Conservation (phyloP, 2,888 invertebrate species). For the Pterostichus madidus region DNA sequence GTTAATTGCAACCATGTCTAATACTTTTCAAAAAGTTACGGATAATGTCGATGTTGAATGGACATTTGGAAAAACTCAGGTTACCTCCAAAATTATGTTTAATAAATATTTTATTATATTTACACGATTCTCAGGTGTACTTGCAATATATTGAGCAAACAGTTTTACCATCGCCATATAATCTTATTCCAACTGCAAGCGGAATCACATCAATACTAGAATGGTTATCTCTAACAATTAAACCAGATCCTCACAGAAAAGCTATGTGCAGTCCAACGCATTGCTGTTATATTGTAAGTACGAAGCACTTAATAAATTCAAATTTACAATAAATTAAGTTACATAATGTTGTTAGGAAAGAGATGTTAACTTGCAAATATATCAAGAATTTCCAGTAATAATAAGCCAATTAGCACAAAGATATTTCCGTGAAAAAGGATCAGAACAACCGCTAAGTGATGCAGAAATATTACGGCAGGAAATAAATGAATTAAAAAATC, state of each 20-base stretch:
- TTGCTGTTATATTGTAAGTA: constrained; percentile 75
- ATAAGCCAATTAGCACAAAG: constrained; percentile 82
- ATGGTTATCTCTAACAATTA: constrained; percentile 77
- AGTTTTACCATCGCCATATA: constrained; percentile 85
- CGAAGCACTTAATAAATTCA: constrained; percentile 5
- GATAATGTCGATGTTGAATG: constrained; percentile 86
- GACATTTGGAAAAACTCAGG: constrained; percentile 86
- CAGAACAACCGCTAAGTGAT: constrained; percentile 75
- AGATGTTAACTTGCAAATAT: constrained; percentile 75
- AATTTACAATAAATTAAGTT: constrained; percentile 70
- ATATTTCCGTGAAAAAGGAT: constrained; percentile 80
- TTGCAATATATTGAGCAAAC: constrained; percentile 86
- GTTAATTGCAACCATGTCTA: constrained; percentile 90
- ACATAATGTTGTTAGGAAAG: constrained; percentile 73
- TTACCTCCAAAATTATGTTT: background rate
- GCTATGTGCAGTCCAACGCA: constrained; percentile 78
- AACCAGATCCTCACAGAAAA: constrained; percentile 74
- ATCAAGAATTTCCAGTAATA: constrained; percentile 79
- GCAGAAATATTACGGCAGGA: constrained; percentile 78
- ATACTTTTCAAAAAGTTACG: constrained; percentile 85
- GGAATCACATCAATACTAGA: constrained; percentile 78
- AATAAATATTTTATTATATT: constrained; percentile 9
- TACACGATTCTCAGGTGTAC: constrained; percentile 75
- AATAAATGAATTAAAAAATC: constrained; percentile 75
- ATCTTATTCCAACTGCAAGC: constrained; percentile 82